phyloP scores from a whole-genome alignment of 2,113 vertebrate species.

The Numida meleagris region DNA sequence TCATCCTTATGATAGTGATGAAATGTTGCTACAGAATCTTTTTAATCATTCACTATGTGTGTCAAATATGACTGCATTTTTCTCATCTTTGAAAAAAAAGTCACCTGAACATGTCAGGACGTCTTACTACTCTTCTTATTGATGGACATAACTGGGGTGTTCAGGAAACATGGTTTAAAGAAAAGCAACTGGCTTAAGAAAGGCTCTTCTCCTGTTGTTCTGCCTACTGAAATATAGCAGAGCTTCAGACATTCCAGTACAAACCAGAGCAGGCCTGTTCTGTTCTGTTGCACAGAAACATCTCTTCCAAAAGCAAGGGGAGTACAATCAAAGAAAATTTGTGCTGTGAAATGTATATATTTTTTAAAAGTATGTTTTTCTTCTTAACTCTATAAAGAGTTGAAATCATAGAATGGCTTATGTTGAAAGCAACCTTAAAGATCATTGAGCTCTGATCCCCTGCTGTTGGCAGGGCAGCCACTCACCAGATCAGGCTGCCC shows the following conservation, averaged over 20 bases:
- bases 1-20: neutral
- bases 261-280: neutral
- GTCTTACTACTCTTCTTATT: neutral
- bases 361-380: neutral
- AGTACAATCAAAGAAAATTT: neutral
- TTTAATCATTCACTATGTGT: neutral
- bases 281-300: neutral
- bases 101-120: neutral
- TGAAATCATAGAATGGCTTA: no score
- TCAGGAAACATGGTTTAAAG: neutral
- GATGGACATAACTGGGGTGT: neutral
- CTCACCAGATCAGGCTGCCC: no score
- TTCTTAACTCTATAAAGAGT: no score
- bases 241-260: neutral
- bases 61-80: neutral
- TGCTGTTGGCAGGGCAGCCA: no score
- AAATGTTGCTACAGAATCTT: fast-evolving
- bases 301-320: neutral
- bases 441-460: no score
- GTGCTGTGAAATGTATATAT: neutral
- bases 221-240: neutral
- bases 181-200: neutral
- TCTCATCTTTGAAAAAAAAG: neutral
- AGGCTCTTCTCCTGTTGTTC: neutral
- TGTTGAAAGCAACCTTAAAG: no score